Evolutionary conservation across 2,113 vertebrate species (phyloP).

Genomic region (Motacilla tschutschensis): DNA sequence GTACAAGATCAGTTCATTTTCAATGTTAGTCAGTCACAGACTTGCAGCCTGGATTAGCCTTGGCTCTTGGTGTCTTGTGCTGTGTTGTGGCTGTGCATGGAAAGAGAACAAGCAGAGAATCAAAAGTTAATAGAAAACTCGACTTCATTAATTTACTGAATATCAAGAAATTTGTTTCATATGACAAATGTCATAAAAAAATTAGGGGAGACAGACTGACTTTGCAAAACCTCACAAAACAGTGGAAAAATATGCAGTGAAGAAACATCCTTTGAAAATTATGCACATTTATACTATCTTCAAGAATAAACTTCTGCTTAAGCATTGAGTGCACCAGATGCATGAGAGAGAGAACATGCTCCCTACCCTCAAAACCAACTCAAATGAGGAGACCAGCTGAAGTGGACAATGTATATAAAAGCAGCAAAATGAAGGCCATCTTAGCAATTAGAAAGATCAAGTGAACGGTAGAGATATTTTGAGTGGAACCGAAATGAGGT

Average conservation of each 20-base stretch:
- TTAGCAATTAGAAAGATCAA: background rate
- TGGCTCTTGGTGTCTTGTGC: background rate
- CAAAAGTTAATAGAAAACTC: background rate
- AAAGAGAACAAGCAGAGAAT: background rate
- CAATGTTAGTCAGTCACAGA: background rate
- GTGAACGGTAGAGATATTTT: background rate
- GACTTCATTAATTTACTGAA: background rate
- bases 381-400: background rate
- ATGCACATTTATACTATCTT: background rate
- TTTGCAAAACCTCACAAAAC: background rate
- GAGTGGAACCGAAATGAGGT: background rate
- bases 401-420: background rate
- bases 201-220: background rate
- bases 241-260: background rate
- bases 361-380: background rate
- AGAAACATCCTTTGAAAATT: background rate
- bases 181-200: background rate
- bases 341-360: background rate
- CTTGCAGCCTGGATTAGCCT: background rate
- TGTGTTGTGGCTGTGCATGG: background rate
- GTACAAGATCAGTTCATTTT: background rate
- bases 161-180: background rate
- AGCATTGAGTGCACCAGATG: background rate
- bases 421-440: background rate
- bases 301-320: background rate